Evolutionary conservation across 1,140 invertebrate species (phyloP), one percentile per base, ranked within the genome.

Genomic region (Drosophila sproati): DNA sequence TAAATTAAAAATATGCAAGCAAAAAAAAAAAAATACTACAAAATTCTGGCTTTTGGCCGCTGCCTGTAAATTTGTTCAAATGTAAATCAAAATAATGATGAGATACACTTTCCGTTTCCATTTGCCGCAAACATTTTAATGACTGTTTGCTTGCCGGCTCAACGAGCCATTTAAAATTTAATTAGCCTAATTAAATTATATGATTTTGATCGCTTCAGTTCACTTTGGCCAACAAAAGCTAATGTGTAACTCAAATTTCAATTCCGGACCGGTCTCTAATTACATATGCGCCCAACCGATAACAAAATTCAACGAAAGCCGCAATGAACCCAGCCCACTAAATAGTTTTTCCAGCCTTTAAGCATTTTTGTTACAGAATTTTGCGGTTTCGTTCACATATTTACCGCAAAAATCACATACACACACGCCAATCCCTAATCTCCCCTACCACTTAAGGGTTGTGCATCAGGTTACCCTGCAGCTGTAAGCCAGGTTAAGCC

Each of bases 301-400:
- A 56, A 41, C 28, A 35, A 28, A 32, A 45, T 39, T 39, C 50
- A 34, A 37, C 10, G 48, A 71, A 64, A 43, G 32, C 68, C 47
- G 60, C 61, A 52, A 60, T 47, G 20, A 29, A 7, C 31, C 8
- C 29, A 12, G n/a, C 55, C 55, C 37, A 31, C 35, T 43, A 50
- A 77, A 77, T 80, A 80, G 78, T 80, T 80, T 80, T 80, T 80
- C 78, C 75, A 80, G 75, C 70, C 76, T 80, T 80, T 80, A 80
- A 74, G 57, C 78, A 80, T 78, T 80, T 80, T 70, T 52, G 64
- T 80, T 70, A 73, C 64, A 78, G 70, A 78, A 78, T 80, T 80
- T 74, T 80, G 71, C 48, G 78, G 78, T 70, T 56, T 67, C 28
- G 62, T 45, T 68, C 48, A 62, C 73, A 79, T 78, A 78, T 78